Evolutionary conservation across 2,113 vertebrate species (phyloP).

Genomic region (Polypterus senegalus): DNA sequence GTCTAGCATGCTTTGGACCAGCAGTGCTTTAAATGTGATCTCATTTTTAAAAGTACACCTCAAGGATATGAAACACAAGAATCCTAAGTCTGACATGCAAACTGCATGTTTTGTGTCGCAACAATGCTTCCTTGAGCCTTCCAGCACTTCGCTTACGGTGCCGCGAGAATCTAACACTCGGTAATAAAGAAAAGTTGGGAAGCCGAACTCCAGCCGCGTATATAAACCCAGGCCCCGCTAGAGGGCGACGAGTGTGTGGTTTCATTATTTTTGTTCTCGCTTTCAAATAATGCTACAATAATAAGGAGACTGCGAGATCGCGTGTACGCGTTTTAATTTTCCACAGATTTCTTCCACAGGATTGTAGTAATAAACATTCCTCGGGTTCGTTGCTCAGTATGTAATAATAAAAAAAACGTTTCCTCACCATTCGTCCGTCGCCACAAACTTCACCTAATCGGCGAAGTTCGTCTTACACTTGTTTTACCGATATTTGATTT

Average conservation of each 20-base stretch:
- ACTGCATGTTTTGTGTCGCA: neutral
- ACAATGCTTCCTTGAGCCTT: neutral
- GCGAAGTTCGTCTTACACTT: slow-evolving; percentile 56
- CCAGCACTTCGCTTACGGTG: slow-evolving; percentile 3
- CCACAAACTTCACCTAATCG: slow-evolving; percentile 42
- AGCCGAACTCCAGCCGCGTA: neutral
- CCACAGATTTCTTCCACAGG: slow-evolving; percentile 18
- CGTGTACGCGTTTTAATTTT: slow-evolving; percentile 32
- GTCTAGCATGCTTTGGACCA: too few relatives aligned
- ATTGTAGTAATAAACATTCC: slow-evolving; percentile 20
- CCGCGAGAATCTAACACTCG: slow-evolving; percentile 8
- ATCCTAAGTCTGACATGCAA: too few relatives aligned
- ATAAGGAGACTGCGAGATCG: slow-evolving; percentile 48
- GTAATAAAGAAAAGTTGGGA: slow-evolving; percentile 19
- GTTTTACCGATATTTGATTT: slow-evolving; percentile 55
- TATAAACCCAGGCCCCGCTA: slow-evolving; percentile 30
- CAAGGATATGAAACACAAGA: too few relatives aligned
- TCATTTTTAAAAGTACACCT: too few relatives aligned
- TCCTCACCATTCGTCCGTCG: slow-evolving; percentile 19
- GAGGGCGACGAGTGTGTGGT: slow-evolving; percentile 35
- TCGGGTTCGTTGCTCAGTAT: neutral
- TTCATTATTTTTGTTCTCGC: slow-evolving; percentile 4
- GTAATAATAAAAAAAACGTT: slow-evolving; percentile 10
- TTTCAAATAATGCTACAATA: slow-evolving; percentile 43
- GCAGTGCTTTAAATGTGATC: too few relatives aligned